Base-by-base conservation (phyloP, 2,797 vertebrate species). In the Jordanella pulchra region DNA sequence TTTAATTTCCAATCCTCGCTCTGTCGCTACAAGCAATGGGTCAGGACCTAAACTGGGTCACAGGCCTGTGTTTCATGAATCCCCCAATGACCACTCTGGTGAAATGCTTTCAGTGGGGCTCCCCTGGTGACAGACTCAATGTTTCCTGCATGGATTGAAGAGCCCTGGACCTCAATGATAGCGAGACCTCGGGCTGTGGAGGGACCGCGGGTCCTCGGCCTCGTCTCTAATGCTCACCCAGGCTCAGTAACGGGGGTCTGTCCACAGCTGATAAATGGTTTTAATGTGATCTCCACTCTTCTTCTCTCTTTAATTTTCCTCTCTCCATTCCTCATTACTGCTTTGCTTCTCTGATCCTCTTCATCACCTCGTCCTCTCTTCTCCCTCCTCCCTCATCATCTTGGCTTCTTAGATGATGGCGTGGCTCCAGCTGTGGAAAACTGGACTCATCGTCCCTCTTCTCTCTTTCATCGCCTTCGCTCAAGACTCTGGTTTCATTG, bases 231-330 rank as follows among this genome's bases (percentile, higher is more conserved):
- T 86, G 84, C 84, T 90, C 85, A 77, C 71, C 80, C 83, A 78
- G 83, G 85, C 88, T 82, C 88, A 76, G 79, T 21, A 73, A 84
- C 71, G 76, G 63, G 35, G 44, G 85, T 89, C 90, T 92, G 92
- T 85, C 86, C 79, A 32, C n/a, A 18, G 81, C 88, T 93, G 92
- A 93, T 93, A 92, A 93, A 84, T 89, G 89, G 90, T 84, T 90
- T 92, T 91, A 91, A 91, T 90, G 84, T 88, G 86, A 90, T 86
- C 87, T 80, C 73, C 76, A 84, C 81, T 78, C 61, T 54, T 82
- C 66, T 53, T 65, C 73, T 76, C 70, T 69, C 70, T 65, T 75
- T 66, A 47, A 51, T 81, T 53, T 77, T 67, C 42, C 65, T 74
- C 69, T 51, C 72, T 73, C 47, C 55, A n/a, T 61, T 65, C 75